phyloP scores from a whole-genome alignment of 2,888 invertebrate species.

The Polydrusus tereticollis region DNA sequence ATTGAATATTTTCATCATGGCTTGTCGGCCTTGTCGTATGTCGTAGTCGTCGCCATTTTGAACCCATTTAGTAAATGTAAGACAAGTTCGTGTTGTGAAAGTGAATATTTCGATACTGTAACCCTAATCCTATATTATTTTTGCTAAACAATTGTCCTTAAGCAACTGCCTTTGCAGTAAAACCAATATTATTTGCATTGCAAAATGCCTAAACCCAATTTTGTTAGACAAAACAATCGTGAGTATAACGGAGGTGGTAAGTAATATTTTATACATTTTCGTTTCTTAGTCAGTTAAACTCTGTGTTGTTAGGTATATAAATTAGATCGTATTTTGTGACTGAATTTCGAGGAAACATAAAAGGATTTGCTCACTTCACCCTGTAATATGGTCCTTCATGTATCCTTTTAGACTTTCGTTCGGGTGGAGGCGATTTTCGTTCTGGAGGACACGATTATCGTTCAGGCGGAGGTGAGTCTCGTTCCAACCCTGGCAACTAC shows the following conservation, averaged over 20 bases:
- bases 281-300: background rate
- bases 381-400: no score
- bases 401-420: no score
- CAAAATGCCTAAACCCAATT: slow-evolving; percentile 31
- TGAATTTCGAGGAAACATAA: no score
- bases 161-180: background rate
- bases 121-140: background rate
- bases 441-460: slow-evolving; percentile 28
- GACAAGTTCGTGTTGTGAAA: background rate
- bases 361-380: no score
- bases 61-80: background rate
- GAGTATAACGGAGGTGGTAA: slow-evolving; percentile 23
- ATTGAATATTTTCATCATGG: no score
- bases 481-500: slow-evolving; percentile 59
- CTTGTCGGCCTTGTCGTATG: no score
- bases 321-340: no score
- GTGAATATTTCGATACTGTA: background rate
- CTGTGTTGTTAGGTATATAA: background rate
- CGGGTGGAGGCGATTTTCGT: no score
- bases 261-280: background rate
- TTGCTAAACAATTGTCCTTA: background rate
- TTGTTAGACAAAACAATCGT: slow-evolving; percentile 9
- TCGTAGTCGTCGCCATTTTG: no score
- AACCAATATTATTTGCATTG: slow-evolving; percentile 4
- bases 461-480: slow-evolving; percentile 7